Evolutionary conservation across 2,113 vertebrate species (phyloP), one percentile per base, ranked within the genome.

Genomic region (Aegotheles bennettii): DNA sequence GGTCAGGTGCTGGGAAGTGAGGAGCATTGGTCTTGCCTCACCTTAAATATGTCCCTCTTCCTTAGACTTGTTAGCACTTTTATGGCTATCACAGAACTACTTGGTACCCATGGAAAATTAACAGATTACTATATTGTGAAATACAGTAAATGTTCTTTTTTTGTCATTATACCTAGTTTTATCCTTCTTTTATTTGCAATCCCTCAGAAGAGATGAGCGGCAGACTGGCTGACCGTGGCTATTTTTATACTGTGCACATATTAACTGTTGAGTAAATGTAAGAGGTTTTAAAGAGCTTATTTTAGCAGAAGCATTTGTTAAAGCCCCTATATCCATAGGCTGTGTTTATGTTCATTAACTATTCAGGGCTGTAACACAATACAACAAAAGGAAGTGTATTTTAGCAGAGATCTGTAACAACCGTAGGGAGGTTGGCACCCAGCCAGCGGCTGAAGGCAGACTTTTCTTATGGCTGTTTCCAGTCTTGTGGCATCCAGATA

Each of bases 221-320:
- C 92, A 91, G 94, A 60, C 90, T 2, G 57, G 67, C 59, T 0
- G 71, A 35, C 95, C 28, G 79, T 2, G 21, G 60, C 94, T 95
- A 90, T 96, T 96, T 95, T 92, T 78, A 21, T 28, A 18, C 1
- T 0, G 73, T 7, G 14, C 60, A 11, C 56, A 53, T 45, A 85
- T 65, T 88, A 88, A 95, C 86, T 5, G 15, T 77, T 47, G 79
- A 88, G 85, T 88, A 80, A 95, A 95, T 70, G 26, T 67, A 94
- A 93, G 90, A 94, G 92, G 79, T 95, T 95, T 97, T 90, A 50
- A 91, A 84, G 90, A 51, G 93, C 91, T 96, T 96, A 95, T 95
- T 97, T 97, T 95, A 96, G 93, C 85, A 95, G 81, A 14, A 91
- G 78, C 95, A 94, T 96, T 94, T 97, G 95, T 79, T 94, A 70